These are phyloP conservation scores for Eilema caniola DNA, from an alignment of 2,888 invertebrate genomes.

Conservation along the genomic window DNA sequence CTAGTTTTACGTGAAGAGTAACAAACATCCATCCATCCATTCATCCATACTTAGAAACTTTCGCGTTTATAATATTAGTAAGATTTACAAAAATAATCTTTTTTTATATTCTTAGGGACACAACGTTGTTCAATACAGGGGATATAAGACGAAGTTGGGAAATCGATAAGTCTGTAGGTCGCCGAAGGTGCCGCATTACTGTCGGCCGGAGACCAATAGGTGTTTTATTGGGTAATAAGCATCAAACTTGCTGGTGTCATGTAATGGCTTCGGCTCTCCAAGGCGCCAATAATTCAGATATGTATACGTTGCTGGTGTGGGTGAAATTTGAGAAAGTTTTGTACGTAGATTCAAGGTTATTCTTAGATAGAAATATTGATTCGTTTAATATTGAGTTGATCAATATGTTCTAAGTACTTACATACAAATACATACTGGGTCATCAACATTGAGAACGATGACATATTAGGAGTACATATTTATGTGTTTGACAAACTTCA, in stretches of 20 bases:
- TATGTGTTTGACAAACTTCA: neutral
- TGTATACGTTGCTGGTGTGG: neutral
- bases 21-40: too few relatives aligned
- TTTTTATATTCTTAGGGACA: conserved; percentile 16
- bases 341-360: neutral
- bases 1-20: too few relatives aligned
- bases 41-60: too few relatives aligned
- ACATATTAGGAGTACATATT: too few relatives aligned
- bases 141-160: conserved; percentile 32
- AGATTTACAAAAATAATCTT: neutral
- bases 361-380: neutral
- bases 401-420: neutral
- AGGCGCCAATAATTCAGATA: conserved; percentile 13
- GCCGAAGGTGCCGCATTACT: conserved; percentile 44
- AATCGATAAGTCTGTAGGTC: conserved; percentile 56
- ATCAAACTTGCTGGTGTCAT: conserved; percentile 42
- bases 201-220: conserved; percentile 41
- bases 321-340: neutral
- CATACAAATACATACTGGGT: neutral
- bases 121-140: conserved; percentile 6
- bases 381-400: neutral
- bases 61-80: too few relatives aligned
- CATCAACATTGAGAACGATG: too few relatives aligned
- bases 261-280: conserved; percentile 32
- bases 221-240: conserved; percentile 49